These are phyloP conservation scores for Diachrysia chrysitis DNA, from an alignment of 2,888 invertebrate genomes.

Conservation along the genomic window DNA sequence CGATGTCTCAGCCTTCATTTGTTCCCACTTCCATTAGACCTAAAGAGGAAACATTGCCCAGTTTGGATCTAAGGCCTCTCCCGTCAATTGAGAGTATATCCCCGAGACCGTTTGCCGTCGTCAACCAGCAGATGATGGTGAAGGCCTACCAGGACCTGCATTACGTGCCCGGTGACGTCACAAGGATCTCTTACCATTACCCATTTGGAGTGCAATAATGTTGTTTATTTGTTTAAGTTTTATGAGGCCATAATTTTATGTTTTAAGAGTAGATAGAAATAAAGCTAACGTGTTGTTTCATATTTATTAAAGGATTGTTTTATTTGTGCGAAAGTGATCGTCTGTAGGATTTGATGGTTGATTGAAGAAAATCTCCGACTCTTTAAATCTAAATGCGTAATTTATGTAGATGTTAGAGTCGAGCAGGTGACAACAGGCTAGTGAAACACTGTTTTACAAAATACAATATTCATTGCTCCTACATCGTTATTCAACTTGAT, in stretches of 20 bases:
- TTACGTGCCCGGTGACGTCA: slow-evolving; percentile 82
- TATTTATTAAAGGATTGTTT: slow-evolving; percentile 27
- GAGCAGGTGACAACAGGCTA: too few species aligned
- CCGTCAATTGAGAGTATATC: slow-evolving; percentile 87
- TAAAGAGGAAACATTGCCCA: slow-evolving; percentile 78
- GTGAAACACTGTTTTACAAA: too few species aligned
- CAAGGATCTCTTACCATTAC: slow-evolving; percentile 85
- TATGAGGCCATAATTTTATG: slow-evolving; percentile 49
- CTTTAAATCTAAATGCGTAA: too few species aligned
- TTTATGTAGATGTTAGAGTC: too few species aligned
- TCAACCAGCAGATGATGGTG: slow-evolving; percentile 87
- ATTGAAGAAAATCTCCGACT: neutral
- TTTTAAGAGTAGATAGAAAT: slow-evolving; percentile 40
- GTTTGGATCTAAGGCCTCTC: slow-evolving; percentile 79
- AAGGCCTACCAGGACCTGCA: slow-evolving; percentile 86
- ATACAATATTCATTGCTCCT: too few species aligned
- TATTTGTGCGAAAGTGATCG: slow-evolving; percentile 16
- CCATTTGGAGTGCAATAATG: slow-evolving; percentile 83
- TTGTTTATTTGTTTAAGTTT: slow-evolving; percentile 16
- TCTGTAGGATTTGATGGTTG: neutral
- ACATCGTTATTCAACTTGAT: too few species aligned
- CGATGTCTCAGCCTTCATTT: slow-evolving; percentile 75
- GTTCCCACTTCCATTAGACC: slow-evolving; percentile 74
- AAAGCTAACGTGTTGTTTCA: slow-evolving; percentile 38
- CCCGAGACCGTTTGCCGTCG: slow-evolving; percentile 82